Conservation (phyloP, 92 coral and sea anemone genomes). For the Siderastrea siderea region DNA sequence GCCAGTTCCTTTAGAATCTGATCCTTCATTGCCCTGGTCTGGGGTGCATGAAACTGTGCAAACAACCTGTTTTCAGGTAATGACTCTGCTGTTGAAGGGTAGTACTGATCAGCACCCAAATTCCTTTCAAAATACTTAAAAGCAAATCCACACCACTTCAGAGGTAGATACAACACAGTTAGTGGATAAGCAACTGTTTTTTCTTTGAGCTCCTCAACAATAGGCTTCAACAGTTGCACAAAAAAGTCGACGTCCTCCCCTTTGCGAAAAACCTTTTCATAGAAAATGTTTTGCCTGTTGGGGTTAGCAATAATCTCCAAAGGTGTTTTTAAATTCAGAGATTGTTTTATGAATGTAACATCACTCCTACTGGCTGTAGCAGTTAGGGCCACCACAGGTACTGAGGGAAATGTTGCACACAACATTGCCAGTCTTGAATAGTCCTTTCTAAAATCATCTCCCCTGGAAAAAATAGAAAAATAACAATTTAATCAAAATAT, state of each 20-base stretch:
- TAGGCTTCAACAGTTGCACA: not conserved
- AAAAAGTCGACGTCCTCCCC: not conserved
- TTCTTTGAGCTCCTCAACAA: not conserved
- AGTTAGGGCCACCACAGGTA: too few species aligned
- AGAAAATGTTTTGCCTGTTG: not conserved
- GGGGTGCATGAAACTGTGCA: too few species aligned
- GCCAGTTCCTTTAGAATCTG: too few species aligned
- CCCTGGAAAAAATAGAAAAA: too few species aligned
- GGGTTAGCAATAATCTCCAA: not conserved
- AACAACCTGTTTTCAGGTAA: too few species aligned
- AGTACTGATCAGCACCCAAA: not conserved
- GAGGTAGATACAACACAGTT: not conserved
- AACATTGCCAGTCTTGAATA: too few species aligned
- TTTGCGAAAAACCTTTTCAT: not conserved
- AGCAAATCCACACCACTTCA: not conserved
- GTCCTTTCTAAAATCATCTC: too few species aligned
- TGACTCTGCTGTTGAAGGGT: not conserved
- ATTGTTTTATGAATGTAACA: not conserved
- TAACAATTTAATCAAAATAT: too few species aligned
- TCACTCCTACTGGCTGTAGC: not conserved
- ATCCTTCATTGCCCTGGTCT: too few species aligned
- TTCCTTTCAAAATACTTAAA: not conserved
- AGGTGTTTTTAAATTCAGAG: not conserved
- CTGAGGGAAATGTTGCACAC: too few species aligned
- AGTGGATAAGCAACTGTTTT: not conserved